Conservation (phyloP, 2,113 vertebrate species). For the Camelus bactrianus region DNA sequence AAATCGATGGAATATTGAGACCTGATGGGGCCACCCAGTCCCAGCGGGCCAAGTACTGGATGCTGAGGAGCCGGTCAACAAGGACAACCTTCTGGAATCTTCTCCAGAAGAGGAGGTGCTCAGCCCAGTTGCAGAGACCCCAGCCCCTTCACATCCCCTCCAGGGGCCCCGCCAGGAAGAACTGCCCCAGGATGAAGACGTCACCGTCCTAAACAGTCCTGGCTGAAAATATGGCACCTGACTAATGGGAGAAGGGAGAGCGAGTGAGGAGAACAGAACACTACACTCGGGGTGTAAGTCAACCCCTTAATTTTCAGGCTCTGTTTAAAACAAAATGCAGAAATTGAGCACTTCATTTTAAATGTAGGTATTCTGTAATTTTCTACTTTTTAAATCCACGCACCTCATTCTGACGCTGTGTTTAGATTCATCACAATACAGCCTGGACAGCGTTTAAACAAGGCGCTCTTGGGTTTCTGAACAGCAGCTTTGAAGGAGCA, state of each 20-base stretch:
- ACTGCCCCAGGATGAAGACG: accelerated
- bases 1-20: constrained; percentile 21
- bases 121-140: accelerated
- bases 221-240: accelerated
- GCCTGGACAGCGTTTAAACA: not conserved
- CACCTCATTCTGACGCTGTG: not conserved
- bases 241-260: not conserved
- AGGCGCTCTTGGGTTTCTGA: not conserved
- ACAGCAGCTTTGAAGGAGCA: accelerated
- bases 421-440: not conserved
- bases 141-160: accelerated
- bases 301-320: not conserved
- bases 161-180: not conserved
- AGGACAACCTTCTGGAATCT: too few relatives aligned
- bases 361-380: not conserved
- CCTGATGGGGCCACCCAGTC: constrained; percentile 10
- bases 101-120: not conserved
- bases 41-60: not conserved
- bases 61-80: accelerated
- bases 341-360: not conserved
- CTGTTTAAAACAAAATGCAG: not conserved
- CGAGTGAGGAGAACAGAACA: not conserved
- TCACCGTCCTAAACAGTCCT: accelerated
- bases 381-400: not conserved
- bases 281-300: not conserved